These are phyloP conservation scores for Chinchilla lanigera DNA, from an alignment of 2,113 vertebrate species.

Conservation along the genomic window DNA sequence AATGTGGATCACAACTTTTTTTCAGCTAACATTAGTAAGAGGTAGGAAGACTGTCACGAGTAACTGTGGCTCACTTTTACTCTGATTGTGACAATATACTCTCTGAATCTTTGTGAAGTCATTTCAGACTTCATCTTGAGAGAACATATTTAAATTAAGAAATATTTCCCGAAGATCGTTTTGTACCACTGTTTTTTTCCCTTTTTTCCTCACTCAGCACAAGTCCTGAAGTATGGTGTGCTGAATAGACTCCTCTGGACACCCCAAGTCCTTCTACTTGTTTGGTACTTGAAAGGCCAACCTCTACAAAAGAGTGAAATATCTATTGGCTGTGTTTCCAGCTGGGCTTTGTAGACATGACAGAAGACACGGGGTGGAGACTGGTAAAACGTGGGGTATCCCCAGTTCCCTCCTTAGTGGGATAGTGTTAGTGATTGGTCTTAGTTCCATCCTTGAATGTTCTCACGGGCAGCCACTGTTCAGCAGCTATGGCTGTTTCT, in stretches of 20 bases:
- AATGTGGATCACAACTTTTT: neutral
- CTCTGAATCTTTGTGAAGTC: neutral
- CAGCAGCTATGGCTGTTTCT: neutral
- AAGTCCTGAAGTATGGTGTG: neutral
- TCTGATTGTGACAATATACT: neutral
- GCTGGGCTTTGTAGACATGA: neutral
- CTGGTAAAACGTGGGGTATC: neutral
- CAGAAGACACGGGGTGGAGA: neutral
- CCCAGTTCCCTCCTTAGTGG: neutral
- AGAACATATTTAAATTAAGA: neutral
- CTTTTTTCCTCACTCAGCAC: neutral
- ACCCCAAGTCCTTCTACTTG: neutral
- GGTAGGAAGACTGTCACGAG: neutral
- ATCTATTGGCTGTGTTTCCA: neutral
- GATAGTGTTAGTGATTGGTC: neutral
- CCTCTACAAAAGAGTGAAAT: neutral
- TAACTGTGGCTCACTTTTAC: neutral
- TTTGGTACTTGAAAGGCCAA: neutral
- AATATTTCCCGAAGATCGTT: neutral
- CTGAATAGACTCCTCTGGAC: neutral
- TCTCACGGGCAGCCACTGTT: neutral
- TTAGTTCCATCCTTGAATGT: fast-evolving
- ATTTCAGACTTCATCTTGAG: neutral
- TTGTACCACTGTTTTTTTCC: neutral
- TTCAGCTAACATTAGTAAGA: neutral